Evolutionary conservation across 2,113 vertebrate genomes (phyloP), one percentile per base, ranked within the genome.

Genomic region (Lanius collurio): DNA sequence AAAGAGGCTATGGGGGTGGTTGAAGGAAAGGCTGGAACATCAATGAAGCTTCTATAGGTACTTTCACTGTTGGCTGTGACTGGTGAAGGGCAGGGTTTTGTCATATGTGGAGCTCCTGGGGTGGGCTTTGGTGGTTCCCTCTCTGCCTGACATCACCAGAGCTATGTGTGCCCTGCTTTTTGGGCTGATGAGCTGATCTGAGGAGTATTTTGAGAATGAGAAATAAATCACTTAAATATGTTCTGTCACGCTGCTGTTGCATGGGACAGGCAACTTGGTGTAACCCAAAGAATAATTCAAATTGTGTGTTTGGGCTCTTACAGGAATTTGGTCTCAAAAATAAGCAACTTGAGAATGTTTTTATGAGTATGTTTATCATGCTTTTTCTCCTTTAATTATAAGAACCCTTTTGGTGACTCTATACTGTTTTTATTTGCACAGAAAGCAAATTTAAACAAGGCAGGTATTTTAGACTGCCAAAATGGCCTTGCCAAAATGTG

Each of bases 51-150:
- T 62, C 46, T 24, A 11, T 7, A 74, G 64, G 39, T 62, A 23
- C 33, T 39, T 68, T 46, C 31, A 75, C 28, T 42, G 15, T 39
- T 71, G 39, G 37, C 31, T 1, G 1, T 35, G 71, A 50, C 39
- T 16, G 22, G 8, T 20, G 57, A 85, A 49, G 28, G 59, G 17
- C 19, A 46, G 39, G 18, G 4, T 95, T 87, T 59, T 70, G 18
- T 55, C 24, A 30, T 1, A 14, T 0, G 4, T 37, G 56, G 23
- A 67, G 23, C 7, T 44, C 23, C 50, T 17, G 15, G 7, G 0
- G 1, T 33, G 39, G 37, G 33, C 26, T 95, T 71, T 56, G 27
- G 27, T 19, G 41, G 17, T 22, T 60, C 52, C 42, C 55, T 56
- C 62, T 74, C 12, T 73, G 47, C 49, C 11, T 39, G 20, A 26